These are phyloP conservation scores for Brachionus paranguensis DNA, from an alignment of 1,140 invertebrate genomes.

Conservation along the genomic window DNA sequence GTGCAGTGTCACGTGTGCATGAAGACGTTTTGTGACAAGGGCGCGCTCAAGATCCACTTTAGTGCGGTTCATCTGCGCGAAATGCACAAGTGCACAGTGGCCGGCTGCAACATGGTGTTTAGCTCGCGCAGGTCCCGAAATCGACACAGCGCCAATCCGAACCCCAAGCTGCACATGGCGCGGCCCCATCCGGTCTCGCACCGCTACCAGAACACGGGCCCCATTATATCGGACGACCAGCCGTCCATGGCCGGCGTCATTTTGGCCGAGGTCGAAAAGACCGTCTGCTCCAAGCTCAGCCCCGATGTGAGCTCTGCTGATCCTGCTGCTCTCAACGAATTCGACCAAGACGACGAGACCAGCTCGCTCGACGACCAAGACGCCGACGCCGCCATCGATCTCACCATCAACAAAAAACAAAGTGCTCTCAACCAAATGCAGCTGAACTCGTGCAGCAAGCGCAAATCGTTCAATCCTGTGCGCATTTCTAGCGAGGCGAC, in stretches of 20 bases:
- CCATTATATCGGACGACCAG: slow-evolving; percentile 20
- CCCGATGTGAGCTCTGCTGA: neutral
- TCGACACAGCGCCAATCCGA: slow-evolving; percentile 92
- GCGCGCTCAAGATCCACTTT: slow-evolving; percentile 97
- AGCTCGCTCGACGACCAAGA: neutral
- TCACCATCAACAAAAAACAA: neutral
- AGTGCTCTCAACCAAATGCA: neutral
- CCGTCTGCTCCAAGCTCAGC: neutral
- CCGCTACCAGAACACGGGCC: slow-evolving; percentile 32
- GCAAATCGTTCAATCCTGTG: neutral
- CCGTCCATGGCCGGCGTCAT: slow-evolving; percentile 10
- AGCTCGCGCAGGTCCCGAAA: slow-evolving; percentile 89
- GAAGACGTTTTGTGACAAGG: slow-evolving; percentile 99
- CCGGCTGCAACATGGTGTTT: slow-evolving; percentile 99
- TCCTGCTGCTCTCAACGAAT: neutral
- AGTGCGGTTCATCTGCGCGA: slow-evolving; percentile 95
- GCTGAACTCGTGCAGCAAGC: slow-evolving; percentile 6
- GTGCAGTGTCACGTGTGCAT: slow-evolving; percentile 96
- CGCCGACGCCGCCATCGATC: neutral
- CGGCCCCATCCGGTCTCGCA: slow-evolving; percentile 30
- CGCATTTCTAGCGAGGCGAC: neutral
- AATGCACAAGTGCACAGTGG: slow-evolving; percentile 98
- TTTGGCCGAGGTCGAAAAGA: slow-evolving; percentile 37
- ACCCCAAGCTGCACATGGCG: slow-evolving; percentile 92
- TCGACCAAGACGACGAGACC: neutral